Evolutionary conservation across 2,888 invertebrate species (phyloP).

Genomic region (Tipula lateralis): DNA sequence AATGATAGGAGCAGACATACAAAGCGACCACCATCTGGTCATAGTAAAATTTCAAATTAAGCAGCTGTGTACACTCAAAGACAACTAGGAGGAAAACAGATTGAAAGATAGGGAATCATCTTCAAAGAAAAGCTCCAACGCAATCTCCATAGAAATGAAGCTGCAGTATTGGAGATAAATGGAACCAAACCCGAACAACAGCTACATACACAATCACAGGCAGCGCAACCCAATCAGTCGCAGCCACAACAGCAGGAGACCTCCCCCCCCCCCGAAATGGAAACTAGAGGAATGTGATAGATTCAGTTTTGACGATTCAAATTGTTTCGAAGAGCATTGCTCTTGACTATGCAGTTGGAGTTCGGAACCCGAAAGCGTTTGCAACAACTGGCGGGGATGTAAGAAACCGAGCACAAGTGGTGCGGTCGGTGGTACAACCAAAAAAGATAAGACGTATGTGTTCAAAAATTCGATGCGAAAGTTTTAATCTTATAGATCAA

Average conservation of each 20-base stretch:
- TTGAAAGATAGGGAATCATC: no score
- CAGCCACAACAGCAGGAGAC: constrained; percentile 31
- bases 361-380: constrained; percentile 92
- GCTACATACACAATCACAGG: constrained; percentile 36
- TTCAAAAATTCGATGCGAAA: constrained; percentile 26
- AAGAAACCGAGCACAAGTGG: constrained; percentile 61
- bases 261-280: constrained; percentile 44
- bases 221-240: constrained; percentile 29
- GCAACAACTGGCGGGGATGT: constrained; percentile 99
- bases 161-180: no score
- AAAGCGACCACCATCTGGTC: no score
- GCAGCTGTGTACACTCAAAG: no score
- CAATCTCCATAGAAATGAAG: no score
- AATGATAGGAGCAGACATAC: no score
- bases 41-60: no score
- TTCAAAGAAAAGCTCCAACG: no score
- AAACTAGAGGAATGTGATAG: constrained; percentile 88
- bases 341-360: constrained; percentile 97
- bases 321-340: constrained; percentile 97
- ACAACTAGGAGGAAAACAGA: no score
- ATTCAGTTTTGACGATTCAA: constrained; percentile 95
- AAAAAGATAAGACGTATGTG: constrained; percentile 35
- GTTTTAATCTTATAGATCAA: constrained; percentile 42
- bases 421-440: constrained; percentile 37
- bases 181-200: constrained; percentile 37